A percentile compares a stretch with the other conserved stretches of the same genome.
Conservation (phyloP, 2,113 vertebrate genomes). For the Nothocercus julius region DNA sequence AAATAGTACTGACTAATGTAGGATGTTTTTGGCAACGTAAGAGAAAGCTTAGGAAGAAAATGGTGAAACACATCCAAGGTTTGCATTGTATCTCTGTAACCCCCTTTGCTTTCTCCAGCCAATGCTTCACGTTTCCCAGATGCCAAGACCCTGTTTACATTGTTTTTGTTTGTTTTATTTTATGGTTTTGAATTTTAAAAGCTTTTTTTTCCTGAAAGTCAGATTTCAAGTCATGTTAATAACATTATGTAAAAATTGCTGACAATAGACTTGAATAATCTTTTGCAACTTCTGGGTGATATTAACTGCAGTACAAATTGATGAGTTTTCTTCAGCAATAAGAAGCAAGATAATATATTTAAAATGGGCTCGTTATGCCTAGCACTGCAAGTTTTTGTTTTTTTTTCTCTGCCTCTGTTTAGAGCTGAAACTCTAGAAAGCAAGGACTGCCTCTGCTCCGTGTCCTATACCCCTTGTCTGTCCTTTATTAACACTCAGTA, state of each 20-base stretch:
- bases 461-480: not conserved
- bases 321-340: not conserved
- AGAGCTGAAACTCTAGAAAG: not conserved
- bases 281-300: not conserved
- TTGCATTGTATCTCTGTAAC: not conserved
- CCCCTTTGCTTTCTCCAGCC: not conserved
- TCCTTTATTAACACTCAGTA: not conserved
- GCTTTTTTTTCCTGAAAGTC: not conserved
- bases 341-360: not conserved
- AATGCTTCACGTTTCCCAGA: slow-evolving; percentile 31
- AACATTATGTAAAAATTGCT: not conserved
- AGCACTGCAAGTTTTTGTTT: not conserved
- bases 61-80: not conserved
- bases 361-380: not conserved
- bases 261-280: not conserved
- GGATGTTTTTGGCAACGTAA: not conserved
- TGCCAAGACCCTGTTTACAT: not conserved
- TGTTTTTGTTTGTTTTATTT: not conserved
- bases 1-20: slow-evolving; percentile 6
- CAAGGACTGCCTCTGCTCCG: not conserved
- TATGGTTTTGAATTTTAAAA: not conserved
- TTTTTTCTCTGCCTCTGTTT: slow-evolving; percentile 6
- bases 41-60: not conserved
- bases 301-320: not conserved
- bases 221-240: not conserved